Evolutionary conservation across 2,113 vertebrate species (phyloP), one percentile per base, ranked within the genome.

Genomic region (Mesitornis unicolor): DNA sequence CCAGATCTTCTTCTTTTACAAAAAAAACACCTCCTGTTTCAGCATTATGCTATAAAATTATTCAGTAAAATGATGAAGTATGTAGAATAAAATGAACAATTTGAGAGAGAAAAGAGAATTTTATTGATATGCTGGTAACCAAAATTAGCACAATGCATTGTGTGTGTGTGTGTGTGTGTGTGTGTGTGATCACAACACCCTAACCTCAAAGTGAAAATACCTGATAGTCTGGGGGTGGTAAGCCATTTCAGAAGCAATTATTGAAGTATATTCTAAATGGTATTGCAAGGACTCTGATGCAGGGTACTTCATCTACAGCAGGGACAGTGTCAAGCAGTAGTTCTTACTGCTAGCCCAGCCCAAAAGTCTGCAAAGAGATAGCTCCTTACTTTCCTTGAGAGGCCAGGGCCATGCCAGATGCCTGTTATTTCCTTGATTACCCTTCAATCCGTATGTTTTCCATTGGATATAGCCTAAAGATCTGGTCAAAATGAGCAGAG

Each of bases 321-420:
- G 11, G 7, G 7, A 56, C 17, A 35, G n/a, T 43, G 13, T 16
- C 36, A 84, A 80, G 11, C 7, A 24, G 6, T 35, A 47, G 18
- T 33, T 42, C 5, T 28, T 80, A 50, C 18, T 61, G 12, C 18
- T 51, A 53, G 8, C 69, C 9, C 42, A 61, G 12, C 31, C 36
- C 10, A 4, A 48, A 93, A 69, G 5, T 26, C 50, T 82, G 18
- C 21, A 70, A 61, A 57, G 10, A 77, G 24, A 13, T 5, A 47
- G 17, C 16, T 90, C 14, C n/a, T 65, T 29, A 19, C 10, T 82
- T 69, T 31, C n/a, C 42, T 70, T 78, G 18, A 38, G 50, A 61
- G 14, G 10, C 25, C 11, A 38, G 7, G 22, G 4, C 33, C 15
- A 8, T 64, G 19, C 4, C 0, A 4, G 33, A 53, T 43, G 36